A percentile compares a stretch with the other conserved stretches of the same genome.
Conservation (phyloP, 92 coral and sea anemone species). For the Isaurus tuberculatus region DNA sequence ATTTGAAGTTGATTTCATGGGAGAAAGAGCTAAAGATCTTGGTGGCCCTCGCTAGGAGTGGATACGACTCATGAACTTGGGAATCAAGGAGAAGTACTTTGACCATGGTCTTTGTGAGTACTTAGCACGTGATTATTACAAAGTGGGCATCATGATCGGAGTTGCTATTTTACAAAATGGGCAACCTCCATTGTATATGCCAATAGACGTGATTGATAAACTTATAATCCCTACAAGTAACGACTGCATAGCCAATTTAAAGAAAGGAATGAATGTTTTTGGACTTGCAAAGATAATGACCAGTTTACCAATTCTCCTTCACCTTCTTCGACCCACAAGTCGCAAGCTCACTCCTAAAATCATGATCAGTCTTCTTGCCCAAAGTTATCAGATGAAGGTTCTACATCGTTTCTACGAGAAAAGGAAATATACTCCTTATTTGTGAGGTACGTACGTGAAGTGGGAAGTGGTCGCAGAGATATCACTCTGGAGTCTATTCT, state of each 20-base stretch:
- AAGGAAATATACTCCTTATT: background rate
- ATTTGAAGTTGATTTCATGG: slow-evolving; percentile 74
- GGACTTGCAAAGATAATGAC: no score
- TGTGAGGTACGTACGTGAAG: background rate
- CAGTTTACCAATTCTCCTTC: no score
- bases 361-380: no score
- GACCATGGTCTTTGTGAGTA: slow-evolving; percentile 57
- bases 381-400: no score
- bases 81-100: slow-evolving; percentile 59
- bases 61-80: slow-evolving; percentile 62
- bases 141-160: slow-evolving; percentile 65
- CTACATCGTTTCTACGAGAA: no score
- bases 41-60: slow-evolving; percentile 73
- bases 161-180: slow-evolving; percentile 67
- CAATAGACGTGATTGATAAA: background rate
- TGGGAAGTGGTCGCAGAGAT: slow-evolving; percentile 6
- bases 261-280: no score
- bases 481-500: slow-evolving; percentile 2
- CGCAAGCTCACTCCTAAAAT: no score
- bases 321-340: no score
- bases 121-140: slow-evolving; percentile 53
- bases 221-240: no score
- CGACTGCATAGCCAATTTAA: no score
- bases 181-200: slow-evolving; percentile 48
- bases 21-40: slow-evolving; percentile 53